These are phyloP conservation scores for Barnardius zonarius DNA, from an alignment of 2,113 vertebrate genomes.

Conservation along the genomic window DNA sequence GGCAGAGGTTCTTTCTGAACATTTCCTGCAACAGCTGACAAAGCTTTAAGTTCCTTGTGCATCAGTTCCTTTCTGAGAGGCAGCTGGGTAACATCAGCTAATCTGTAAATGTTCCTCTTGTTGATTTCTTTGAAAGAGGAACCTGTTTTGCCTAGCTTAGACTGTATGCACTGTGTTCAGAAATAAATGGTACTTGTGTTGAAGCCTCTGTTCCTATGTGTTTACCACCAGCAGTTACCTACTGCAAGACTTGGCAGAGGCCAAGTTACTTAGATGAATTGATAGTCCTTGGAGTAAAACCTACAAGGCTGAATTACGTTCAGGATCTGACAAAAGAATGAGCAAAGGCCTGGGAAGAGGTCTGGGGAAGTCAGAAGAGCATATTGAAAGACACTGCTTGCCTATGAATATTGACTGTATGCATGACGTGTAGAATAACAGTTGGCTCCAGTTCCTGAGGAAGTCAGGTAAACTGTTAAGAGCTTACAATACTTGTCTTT, in stretches of 20 bases:
- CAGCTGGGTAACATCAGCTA: accelerated
- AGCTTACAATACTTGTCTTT: neutral
- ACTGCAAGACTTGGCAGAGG: neutral
- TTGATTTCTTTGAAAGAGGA: neutral
- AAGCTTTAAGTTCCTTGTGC: neutral
- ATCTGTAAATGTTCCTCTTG: neutral
- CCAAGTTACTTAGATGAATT: neutral
- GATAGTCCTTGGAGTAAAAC: neutral
- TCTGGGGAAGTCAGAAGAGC: neutral
- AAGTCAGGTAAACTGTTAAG: neutral
- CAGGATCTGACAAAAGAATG: neutral
- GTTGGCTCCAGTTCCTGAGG: neutral
- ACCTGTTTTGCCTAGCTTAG: neutral
- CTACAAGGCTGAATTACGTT: neutral
- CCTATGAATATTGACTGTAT: neutral
- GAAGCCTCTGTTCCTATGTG: neutral
- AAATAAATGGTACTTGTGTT: neutral
- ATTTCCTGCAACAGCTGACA: neutral
- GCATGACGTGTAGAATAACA: neutral
- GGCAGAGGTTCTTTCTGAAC: neutral
- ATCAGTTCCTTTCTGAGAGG: neutral
- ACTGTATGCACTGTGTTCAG: neutral
- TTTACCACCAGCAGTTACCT: neutral
- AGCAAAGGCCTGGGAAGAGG: neutral
- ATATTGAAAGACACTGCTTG: neutral